phyloP scores from a whole-genome alignment of 2,888 invertebrate species.

The Byasa hedistus region DNA sequence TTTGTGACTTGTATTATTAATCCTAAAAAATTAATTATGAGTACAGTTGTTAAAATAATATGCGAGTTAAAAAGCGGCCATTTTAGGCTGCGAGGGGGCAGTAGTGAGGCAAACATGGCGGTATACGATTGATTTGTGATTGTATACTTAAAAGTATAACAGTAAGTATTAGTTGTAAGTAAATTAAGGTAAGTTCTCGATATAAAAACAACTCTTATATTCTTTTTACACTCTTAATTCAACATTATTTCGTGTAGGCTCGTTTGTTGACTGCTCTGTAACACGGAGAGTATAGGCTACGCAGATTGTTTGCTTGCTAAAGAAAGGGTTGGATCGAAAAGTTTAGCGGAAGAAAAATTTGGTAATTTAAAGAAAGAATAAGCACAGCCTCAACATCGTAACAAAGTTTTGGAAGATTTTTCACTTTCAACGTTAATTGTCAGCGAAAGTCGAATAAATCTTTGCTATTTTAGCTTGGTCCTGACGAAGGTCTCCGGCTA shows the following conservation, averaged over 20 bases:
- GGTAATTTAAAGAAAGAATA: constrained; percentile 73
- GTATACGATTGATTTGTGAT: no score
- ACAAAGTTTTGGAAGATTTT: constrained; percentile 72
- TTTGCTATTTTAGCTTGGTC: constrained; percentile 65
- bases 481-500: constrained; percentile 53
- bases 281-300: constrained; percentile 45
- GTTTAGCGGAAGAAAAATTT: constrained; percentile 73
- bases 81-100: no score
- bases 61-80: no score
- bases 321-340: constrained; percentile 76
- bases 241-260: constrained; percentile 22
- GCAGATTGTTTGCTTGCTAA: constrained; percentile 67
- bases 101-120: no score
- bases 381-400: constrained; percentile 56
- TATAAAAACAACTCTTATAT: no score
- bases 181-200: no score
- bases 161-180: no score
- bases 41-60: no score
- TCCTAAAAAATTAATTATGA: no score
- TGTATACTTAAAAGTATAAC: no score
- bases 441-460: constrained; percentile 76
- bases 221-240: no score
- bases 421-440: constrained; percentile 78
- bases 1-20: no score
- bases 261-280: constrained; percentile 41